phyloP scores from a whole-genome alignment of 2,113 vertebrate species.

The Tupaia chinensis region DNA sequence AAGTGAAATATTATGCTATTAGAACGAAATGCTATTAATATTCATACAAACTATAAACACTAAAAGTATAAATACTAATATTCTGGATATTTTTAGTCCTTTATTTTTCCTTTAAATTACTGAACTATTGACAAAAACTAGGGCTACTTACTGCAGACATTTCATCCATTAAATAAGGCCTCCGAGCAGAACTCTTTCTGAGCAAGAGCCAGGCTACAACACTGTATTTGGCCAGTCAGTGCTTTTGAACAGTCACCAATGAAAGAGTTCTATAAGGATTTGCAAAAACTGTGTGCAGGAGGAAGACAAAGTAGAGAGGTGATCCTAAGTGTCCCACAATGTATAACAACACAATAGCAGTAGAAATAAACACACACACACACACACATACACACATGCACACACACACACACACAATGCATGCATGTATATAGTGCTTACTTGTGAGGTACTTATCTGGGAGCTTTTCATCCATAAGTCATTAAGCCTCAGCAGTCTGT shows the following conservation, averaged over 20 bases:
- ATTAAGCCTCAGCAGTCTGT: background rate
- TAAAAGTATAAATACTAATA: background rate
- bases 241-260: background rate
- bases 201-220: background rate
- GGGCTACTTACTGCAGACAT: background rate
- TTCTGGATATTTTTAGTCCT: background rate
- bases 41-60: background rate
- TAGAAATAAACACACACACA: background rate
- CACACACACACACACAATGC: too few relatives aligned
- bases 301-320: background rate
- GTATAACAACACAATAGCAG: background rate
- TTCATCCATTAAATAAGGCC: background rate
- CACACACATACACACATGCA: background rate
- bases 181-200: background rate
- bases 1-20: background rate
- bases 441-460: background rate
- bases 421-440: background rate
- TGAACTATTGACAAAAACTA: background rate
- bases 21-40: background rate
- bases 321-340: background rate
- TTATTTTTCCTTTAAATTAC: background rate
- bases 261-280: background rate
- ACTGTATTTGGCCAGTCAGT: background rate
- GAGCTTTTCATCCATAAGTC: background rate
- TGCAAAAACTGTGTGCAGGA: background rate